phyloP scores from a whole-genome alignment of 1,140 invertebrate species.

The Dysdera silvatica region DNA sequence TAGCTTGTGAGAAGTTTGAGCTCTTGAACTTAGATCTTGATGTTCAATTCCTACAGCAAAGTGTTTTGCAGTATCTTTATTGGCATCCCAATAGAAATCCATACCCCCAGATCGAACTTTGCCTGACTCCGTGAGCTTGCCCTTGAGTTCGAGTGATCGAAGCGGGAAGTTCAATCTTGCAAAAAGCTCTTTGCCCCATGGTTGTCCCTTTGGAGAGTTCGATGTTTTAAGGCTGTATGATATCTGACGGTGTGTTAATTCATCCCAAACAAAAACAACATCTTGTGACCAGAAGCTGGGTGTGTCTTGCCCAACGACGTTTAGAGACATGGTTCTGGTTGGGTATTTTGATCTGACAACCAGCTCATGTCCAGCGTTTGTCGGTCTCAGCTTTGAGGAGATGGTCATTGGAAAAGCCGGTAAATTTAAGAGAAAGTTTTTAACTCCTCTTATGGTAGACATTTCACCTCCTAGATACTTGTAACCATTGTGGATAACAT shows the following conservation, averaged over 20 bases:
- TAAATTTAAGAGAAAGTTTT: too few relatives aligned
- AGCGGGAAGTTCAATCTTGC: slow-evolving; percentile 34
- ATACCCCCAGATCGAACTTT: background rate
- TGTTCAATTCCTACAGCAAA: slow-evolving; percentile 30
- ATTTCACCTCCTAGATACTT: too few relatives aligned
- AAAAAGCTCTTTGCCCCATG: slow-evolving; percentile 7
- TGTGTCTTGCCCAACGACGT: slow-evolving; percentile 4
- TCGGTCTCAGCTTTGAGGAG: slow-evolving; percentile 3
- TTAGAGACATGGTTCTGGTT: slow-evolving; percentile 8
- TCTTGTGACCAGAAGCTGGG: slow-evolving; percentile 11
- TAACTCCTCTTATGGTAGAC: too few relatives aligned
- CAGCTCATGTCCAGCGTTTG: slow-evolving; percentile 1
- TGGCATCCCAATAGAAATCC: slow-evolving; percentile 38
- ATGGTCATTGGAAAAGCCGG: slow-evolving; percentile 12
- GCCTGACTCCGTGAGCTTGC: background rate
- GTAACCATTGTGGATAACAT: too few relatives aligned
- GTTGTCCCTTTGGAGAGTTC: slow-evolving; percentile 10
- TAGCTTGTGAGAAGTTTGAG: slow-evolving; percentile 9
- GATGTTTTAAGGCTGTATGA: slow-evolving; percentile 25
- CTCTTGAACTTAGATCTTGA: slow-evolving; percentile 14
- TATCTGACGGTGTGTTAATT: slow-evolving; percentile 1
- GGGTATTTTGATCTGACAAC: slow-evolving; percentile 7
- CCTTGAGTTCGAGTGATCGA: slow-evolving; percentile 34
- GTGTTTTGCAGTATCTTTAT: slow-evolving; percentile 31
- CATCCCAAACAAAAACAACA: slow-evolving; percentile 18